These are phyloP conservation scores for Meteorus cinctellus DNA, from an alignment of 2,888 invertebrate genomes.

Conservation along the genomic window DNA sequence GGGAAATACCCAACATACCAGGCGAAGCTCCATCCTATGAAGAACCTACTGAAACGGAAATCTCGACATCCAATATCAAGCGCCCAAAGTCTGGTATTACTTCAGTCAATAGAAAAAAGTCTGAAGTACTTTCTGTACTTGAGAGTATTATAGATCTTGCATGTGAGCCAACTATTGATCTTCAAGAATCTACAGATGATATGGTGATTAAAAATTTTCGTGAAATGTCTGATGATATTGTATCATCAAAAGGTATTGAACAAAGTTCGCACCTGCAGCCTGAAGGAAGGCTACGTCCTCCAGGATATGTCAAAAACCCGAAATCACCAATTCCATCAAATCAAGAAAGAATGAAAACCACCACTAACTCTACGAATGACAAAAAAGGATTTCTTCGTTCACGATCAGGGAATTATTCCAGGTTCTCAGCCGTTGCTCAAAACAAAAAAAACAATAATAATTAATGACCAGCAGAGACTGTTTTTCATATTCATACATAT, in stretches of 20 bases:
- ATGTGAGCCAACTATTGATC: conserved; percentile 10
- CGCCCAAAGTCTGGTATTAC: conserved; percentile 42
- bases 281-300: neutral
- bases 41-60: neutral
- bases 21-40: conserved; percentile 36
- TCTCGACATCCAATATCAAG: neutral
- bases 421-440: neutral
- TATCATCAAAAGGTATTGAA: too few species aligned
- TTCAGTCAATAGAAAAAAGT: conserved; percentile 42
- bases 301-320: neutral
- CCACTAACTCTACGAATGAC: neutral
- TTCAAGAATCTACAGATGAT: conserved; percentile 2
- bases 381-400: conserved; percentile 13
- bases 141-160: conserved; percentile 47
- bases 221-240: neutral
- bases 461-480: neutral
- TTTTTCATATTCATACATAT: neutral
- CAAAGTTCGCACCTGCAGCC: neutral
- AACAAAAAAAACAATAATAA: conserved; percentile 23
- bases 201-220: neutral
- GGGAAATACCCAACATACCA: conserved; percentile 50
- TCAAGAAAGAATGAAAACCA: neutral
- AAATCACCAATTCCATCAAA: neutral
- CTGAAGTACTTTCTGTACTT: conserved; percentile 46
- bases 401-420: neutral